These are phyloP conservation scores for Cydia fagiglandana DNA, from an alignment of 1,140 invertebrate genomes.

Conservation along the genomic window DNA sequence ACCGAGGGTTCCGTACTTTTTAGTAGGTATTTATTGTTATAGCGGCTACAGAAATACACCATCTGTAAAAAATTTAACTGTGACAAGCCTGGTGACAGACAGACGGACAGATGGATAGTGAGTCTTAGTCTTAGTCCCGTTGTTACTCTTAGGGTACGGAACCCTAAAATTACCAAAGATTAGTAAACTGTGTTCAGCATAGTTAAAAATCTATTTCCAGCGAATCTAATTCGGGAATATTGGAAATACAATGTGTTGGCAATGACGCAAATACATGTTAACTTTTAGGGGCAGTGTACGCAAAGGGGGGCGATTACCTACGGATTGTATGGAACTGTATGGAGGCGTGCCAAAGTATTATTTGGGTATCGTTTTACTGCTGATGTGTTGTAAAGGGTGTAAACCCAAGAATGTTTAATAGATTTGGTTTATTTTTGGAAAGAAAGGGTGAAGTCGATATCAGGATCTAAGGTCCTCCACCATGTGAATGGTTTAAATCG, in stretches of 20 bases:
- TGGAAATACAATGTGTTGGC: neutral
- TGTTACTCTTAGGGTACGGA: too few relatives aligned
- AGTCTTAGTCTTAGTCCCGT: too few relatives aligned
- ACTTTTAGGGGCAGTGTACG: neutral
- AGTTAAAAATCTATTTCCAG: constrained; percentile 9
- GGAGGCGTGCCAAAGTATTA: neutral
- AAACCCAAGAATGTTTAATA: neutral
- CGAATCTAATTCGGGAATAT: neutral
- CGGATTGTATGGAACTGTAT: neutral
- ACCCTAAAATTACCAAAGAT: neutral
- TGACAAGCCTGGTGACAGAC: too few relatives aligned
- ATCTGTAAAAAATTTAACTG: too few relatives aligned
- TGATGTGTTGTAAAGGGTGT: neutral
- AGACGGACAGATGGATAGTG: too few relatives aligned
- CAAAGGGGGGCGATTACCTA: neutral
- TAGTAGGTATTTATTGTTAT: too few relatives aligned
- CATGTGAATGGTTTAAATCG: too few relatives aligned
- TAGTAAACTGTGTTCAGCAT: neutral
- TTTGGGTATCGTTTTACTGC: neutral
- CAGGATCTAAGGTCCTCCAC: too few relatives aligned
- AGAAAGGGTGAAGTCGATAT: too few relatives aligned
- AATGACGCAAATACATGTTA: constrained; percentile 7
- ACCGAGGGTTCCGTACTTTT: too few relatives aligned
- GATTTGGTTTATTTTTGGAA: too few relatives aligned
- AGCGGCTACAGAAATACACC: too few relatives aligned